Evolutionary conservation across 35 echinoderm and acorn worm genomes (phyloP).

Genomic region (Anneissia japonica): DNA sequence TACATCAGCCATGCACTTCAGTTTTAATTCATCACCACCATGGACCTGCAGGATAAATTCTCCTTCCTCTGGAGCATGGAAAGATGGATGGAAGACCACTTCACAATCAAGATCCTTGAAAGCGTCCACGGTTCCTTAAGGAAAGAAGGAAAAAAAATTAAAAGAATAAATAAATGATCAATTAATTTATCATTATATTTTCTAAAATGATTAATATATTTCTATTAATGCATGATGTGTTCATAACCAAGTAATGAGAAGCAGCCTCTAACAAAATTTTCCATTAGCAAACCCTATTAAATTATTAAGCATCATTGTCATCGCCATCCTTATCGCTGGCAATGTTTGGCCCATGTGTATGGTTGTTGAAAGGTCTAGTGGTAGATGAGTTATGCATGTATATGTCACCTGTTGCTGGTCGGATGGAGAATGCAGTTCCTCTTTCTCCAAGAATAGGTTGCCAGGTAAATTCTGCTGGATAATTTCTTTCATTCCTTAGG

Average conservation of each 20-base stretch:
- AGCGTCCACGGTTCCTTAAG: constrained; percentile 74
- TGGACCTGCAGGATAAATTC: constrained; percentile 81
- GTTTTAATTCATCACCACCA: constrained; percentile 59
- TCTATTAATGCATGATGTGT: too few species aligned
- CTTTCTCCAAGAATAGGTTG: constrained; percentile 82
- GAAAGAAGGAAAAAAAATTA: background rate
- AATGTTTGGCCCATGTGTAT: too few species aligned
- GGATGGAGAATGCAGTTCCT: constrained; percentile 88
- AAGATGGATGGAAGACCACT: constrained; percentile 91
- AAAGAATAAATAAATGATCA: background rate
- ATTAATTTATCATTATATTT: too few species aligned
- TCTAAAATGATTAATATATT: too few species aligned
- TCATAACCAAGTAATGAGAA: too few species aligned
- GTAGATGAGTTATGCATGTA: too few species aligned
- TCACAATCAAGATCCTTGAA: constrained; percentile 95
- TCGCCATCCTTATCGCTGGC: too few species aligned
- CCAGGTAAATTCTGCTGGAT: constrained; percentile 89
- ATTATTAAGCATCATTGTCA: too few species aligned
- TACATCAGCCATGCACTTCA: constrained; percentile 90
- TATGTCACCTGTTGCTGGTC: constrained; percentile 89
- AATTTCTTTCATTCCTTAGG: constrained; percentile 76
- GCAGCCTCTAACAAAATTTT: background rate
- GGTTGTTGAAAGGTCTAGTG: too few species aligned
- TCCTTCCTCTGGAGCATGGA: constrained; percentile 89
- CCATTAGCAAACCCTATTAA: too few species aligned